Base-by-base conservation (phyloP, 2,888 invertebrate species). In the Carterocephalus palaemon region DNA sequence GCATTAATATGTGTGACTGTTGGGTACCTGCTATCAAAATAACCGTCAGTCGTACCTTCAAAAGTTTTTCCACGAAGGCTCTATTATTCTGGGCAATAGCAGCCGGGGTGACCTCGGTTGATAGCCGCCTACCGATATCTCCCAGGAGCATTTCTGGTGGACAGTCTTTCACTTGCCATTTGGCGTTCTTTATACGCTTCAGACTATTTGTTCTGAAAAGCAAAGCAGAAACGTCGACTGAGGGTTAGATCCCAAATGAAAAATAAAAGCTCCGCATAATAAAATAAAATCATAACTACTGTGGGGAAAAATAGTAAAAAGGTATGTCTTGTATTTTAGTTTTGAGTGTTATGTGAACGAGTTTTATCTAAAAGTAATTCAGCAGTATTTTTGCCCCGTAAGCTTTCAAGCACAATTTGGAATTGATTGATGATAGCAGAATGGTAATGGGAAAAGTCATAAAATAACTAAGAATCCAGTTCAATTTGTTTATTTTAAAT, bases 21-120 rank as follows among this genome's bases (percentile, higher is more conserved):
- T 8, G 3, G 28, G 17, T 10, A 23, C 10, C 13, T 19, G n/a
- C n/a, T n/a, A 34, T 48, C 4, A 24, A 2, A 3, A 12, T 5
- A 36, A 5, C 6, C 24, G 9, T 1, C 4, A 36, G 7, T 36
- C 12, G 23, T 84, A 95, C 99, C 90, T 97, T 97, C 34, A 99
- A 88, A 58, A 99, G 89, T 72, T 97, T 96, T 70, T 99, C 98
- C 33, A 99, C 98, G 86, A 99, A 99, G 13, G 96, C 95, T 93
- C 97, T 96, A 81, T 99, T 98, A 20, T 97, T 97, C 75, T 98
- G 97, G 7, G 97, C 97, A 62, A 98, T 94, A 23, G 95, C 90
- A 0, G 97, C 95, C 0, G 97, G 95, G 53, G 95, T 95, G 60
- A 91, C 90, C 52, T 91, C 91, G 1, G 91, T 90, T 0, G 89